phyloP scores from a whole-genome alignment of 2,888 invertebrate species.

The Monopis laevigella region DNA sequence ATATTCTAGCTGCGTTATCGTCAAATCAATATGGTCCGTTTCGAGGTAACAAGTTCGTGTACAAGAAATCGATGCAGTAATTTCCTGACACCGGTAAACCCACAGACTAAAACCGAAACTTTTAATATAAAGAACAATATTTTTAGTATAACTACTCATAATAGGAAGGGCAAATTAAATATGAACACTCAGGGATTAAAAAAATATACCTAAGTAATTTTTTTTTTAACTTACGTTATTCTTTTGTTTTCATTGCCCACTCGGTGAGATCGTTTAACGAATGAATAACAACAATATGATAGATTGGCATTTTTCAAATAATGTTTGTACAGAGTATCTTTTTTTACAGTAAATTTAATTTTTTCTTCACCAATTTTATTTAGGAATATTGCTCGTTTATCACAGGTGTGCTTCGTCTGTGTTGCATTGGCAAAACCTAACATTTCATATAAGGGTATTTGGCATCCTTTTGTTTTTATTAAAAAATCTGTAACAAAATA shows the following conservation, averaged over 20 bases:
- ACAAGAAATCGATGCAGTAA: too few species aligned
- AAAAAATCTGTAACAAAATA: slow-evolving; percentile 29
- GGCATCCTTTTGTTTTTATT: slow-evolving; percentile 40
- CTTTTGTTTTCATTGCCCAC: slow-evolving; percentile 22
- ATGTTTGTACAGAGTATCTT: slow-evolving; percentile 27
- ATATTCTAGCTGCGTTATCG: too few species aligned
- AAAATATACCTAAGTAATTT: not conserved
- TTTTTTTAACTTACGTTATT: slow-evolving; percentile 23
- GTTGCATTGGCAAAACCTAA: slow-evolving; percentile 21
- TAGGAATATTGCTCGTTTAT: slow-evolving; percentile 38
- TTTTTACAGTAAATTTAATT: slow-evolving; percentile 34
- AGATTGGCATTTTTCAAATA: slow-evolving; percentile 28
- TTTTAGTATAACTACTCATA: too few species aligned
- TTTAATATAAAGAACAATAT: too few species aligned
- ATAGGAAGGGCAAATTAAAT: too few species aligned
- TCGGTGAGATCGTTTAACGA: slow-evolving; percentile 24
- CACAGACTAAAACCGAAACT: too few species aligned
- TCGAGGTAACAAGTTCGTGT: too few species aligned
- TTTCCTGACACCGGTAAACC: too few species aligned
- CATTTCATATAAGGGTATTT: slow-evolving; percentile 37
- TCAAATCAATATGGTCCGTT: too few species aligned
- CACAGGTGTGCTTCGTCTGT: slow-evolving; percentile 30
- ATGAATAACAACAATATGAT: slow-evolving; percentile 43
- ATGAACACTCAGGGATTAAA: too few species aligned
- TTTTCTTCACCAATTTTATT: slow-evolving; percentile 29